These are phyloP conservation scores for Apodemia hepburni DNA, from an alignment of 2,888 invertebrate genomes.

Conservation along the genomic window DNA sequence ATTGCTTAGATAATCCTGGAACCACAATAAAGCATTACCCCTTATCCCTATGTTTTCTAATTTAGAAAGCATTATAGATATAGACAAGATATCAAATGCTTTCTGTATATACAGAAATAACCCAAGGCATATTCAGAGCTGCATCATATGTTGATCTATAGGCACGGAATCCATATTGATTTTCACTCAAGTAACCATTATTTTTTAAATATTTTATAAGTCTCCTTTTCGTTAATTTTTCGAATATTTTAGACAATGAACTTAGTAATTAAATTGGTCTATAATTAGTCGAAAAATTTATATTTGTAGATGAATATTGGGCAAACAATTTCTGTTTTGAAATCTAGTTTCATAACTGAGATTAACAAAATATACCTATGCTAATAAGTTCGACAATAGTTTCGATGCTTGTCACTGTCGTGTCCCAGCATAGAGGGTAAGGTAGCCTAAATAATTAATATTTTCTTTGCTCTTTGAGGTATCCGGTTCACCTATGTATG, in stretches of 20 bases:
- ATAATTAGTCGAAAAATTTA: background rate
- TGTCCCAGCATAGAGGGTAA: too few species aligned
- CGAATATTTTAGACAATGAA: background rate
- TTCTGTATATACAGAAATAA: background rate
- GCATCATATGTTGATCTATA: background rate
- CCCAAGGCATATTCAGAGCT: background rate
- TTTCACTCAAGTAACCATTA: background rate
- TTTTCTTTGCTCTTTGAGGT: too few species aligned
- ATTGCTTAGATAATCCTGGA: too few species aligned
- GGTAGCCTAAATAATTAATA: too few species aligned
- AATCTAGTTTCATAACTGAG: too few species aligned
- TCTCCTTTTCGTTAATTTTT: background rate
- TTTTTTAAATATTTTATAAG: background rate
- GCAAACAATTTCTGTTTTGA: background rate
- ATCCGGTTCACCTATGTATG: too few species aligned
- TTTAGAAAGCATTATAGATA: background rate
- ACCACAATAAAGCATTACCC: too few species aligned
- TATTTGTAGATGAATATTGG: background rate
- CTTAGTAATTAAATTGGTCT: background rate
- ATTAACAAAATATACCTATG: too few species aligned
- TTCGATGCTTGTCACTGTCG: too few species aligned
- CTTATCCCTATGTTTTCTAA: background rate
- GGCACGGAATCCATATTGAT: background rate
- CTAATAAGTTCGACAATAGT: too few species aligned
- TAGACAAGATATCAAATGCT: background rate